Evolutionary conservation across 92 coral and sea anemone species (phyloP).

Genomic region (Galaxea fascicularis): DNA sequence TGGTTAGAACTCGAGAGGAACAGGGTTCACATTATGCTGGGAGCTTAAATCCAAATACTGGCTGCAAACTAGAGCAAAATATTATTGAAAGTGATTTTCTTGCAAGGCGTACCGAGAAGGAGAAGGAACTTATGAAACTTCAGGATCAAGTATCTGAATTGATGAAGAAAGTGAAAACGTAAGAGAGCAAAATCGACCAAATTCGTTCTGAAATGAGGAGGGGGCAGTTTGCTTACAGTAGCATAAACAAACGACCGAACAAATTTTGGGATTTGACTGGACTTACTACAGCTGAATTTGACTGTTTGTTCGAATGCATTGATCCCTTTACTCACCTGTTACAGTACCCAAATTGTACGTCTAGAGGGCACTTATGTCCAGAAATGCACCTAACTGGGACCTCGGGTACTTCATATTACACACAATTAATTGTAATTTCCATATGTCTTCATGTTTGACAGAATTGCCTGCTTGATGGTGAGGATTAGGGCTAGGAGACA

Average conservation of each 20-base stretch:
- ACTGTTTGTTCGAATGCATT: neutral
- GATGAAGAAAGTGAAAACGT: too few relatives aligned
- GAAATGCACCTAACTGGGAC: neutral
- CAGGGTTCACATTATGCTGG: too few relatives aligned
- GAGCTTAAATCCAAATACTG: too few relatives aligned
- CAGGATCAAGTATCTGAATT: neutral
- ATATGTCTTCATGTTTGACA: too few relatives aligned
- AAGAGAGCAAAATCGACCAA: too few relatives aligned
- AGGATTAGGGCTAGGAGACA: too few relatives aligned
- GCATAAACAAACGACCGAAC: neutral
- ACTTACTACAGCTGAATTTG: neutral
- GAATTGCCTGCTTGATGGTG: too few relatives aligned
- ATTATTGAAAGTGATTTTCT: conserved; percentile 25
- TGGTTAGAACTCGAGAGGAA: too few relatives aligned
- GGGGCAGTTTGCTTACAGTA: neutral
- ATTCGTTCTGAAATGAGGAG: conserved; percentile 6
- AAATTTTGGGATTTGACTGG: conserved; percentile 27
- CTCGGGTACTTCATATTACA: too few relatives aligned
- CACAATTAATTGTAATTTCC: too few relatives aligned
- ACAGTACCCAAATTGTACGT: neutral
- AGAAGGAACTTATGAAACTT: neutral
- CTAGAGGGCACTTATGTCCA: neutral
- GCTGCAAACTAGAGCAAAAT: neutral
- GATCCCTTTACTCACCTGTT: neutral
- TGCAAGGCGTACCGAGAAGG: neutral